phyloP scores from a whole-genome alignment of 2,113 vertebrate genomes.

The Carlito syrichta region DNA sequence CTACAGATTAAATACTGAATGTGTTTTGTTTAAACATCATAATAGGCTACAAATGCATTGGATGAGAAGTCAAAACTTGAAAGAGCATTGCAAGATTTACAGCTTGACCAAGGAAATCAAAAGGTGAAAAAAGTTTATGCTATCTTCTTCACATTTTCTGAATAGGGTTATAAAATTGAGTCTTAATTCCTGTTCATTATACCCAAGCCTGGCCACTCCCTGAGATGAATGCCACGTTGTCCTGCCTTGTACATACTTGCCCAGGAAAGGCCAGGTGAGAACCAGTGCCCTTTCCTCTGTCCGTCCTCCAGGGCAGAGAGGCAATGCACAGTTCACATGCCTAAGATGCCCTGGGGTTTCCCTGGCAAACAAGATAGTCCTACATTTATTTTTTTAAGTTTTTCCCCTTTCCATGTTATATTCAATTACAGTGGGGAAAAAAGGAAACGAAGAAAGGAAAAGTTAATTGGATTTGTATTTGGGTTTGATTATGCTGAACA shows the following conservation, averaged over 20 bases:
- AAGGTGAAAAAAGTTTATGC: conserved; percentile 80
- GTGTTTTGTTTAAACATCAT: not conserved
- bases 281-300: not conserved
- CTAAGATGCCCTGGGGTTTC: not conserved
- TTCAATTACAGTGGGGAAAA: not conserved
- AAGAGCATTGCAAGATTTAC: conserved; percentile 87
- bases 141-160: not conserved
- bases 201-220: not conserved
- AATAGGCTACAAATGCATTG: conserved; percentile 89
- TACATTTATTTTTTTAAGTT: not conserved
- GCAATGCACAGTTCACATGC: not conserved
- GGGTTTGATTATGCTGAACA: not conserved
- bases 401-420: not conserved
- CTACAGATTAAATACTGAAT: not conserved
- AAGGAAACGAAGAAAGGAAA: not conserved
- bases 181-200: not conserved
- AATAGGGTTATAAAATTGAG: not conserved
- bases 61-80: conserved; percentile 92
- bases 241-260: not conserved
- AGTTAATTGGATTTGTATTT: not conserved
- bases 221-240: not conserved
- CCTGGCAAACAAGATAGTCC: no score
- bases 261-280: not conserved
- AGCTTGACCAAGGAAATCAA: conserved; percentile 87
- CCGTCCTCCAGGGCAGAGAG: not conserved